These are phyloP conservation scores for Drosophila ogumai DNA, from an alignment of 1,140 invertebrate genomes.

Conservation along the genomic window DNA sequence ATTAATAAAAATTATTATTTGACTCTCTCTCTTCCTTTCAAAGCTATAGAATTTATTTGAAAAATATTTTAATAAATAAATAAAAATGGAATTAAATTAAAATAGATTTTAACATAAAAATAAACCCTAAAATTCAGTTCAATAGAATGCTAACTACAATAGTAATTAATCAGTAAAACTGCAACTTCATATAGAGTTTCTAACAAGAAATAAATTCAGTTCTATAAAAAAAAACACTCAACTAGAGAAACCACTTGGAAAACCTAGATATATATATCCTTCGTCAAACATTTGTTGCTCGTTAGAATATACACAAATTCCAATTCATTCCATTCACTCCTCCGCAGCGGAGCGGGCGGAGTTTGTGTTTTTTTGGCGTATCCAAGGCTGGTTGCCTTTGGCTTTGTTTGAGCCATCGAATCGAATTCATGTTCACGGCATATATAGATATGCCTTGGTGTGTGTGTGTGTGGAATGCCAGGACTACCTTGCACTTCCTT, in stretches of 20 bases:
- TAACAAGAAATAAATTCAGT: too few relatives aligned
- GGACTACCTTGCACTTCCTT: slow-evolving; percentile 63
- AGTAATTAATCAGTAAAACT: background rate
- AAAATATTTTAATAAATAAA: too few relatives aligned
- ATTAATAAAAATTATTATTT: background rate
- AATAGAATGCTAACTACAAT: background rate
- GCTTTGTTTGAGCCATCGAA: slow-evolving; percentile 57
- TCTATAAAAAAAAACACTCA: background rate
- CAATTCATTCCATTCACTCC: slow-evolving; percentile 10
- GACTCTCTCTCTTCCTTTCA: too few relatives aligned
- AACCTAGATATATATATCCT: background rate
- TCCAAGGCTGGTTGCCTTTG: slow-evolving; percentile 61
- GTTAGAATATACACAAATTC: slow-evolving; percentile 28
- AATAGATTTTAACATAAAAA: too few relatives aligned
- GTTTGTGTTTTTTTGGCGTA: slow-evolving; percentile 40
- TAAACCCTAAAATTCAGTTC: background rate
- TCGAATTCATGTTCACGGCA: slow-evolving; percentile 65
- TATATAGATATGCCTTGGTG: slow-evolving; percentile 13
- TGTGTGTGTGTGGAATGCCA: slow-evolving; percentile 44
- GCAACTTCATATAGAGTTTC: background rate
- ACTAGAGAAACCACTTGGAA: background rate
- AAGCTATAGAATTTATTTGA: too few relatives aligned
- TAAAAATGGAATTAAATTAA: too few relatives aligned
- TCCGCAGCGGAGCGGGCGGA: background rate
- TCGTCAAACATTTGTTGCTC: slow-evolving; percentile 51